A percentile compares a stretch with the other conserved stretches of the same genome.
phyloP scores from a whole-genome alignment of 2,113 vertebrate genomes.

The Corydoras sp. region DNA sequence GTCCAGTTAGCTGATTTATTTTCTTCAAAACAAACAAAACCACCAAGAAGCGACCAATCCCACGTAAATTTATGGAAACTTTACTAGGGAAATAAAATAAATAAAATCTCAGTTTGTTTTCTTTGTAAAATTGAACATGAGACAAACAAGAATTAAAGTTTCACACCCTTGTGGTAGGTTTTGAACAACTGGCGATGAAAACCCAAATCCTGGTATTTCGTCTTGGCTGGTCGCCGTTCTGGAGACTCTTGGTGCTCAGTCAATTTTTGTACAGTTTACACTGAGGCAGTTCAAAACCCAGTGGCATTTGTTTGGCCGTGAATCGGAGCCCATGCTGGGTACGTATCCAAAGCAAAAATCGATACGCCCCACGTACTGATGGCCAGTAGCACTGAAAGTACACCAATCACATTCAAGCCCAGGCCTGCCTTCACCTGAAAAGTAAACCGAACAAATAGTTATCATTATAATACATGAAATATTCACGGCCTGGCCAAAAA shows the following conservation, averaged over 20 bases:
- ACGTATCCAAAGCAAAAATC: constrained; percentile 74
- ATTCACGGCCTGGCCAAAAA: too few relatives aligned
- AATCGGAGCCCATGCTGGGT: constrained; percentile 75
- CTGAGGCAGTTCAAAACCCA: constrained; percentile 24
- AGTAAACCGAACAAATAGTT: not conserved
- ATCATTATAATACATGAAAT: too few relatives aligned
- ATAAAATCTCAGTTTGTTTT: too few relatives aligned
- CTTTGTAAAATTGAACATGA: too few relatives aligned
- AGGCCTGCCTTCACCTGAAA: constrained; percentile 88
- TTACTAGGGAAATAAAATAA: too few relatives aligned
- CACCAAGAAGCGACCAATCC: too few relatives aligned
- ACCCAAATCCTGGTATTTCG: not conserved
- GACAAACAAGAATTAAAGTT: too few relatives aligned
- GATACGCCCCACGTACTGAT: constrained; percentile 78
- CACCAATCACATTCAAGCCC: constrained; percentile 79
- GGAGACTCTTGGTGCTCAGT: not conserved
- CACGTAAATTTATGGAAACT: too few relatives aligned
- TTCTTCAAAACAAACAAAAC: too few relatives aligned
- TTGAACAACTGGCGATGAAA: too few relatives aligned
- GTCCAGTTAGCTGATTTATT: too few relatives aligned
- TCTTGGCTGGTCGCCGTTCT: not conserved
- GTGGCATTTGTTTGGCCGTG: constrained; percentile 26
- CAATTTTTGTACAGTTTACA: not conserved
- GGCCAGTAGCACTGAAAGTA: constrained; percentile 76
- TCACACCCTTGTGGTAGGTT: too few relatives aligned